Evolutionary conservation across 2,888 invertebrate genomes (phyloP).

Genomic region (Watsonalla cultraria): DNA sequence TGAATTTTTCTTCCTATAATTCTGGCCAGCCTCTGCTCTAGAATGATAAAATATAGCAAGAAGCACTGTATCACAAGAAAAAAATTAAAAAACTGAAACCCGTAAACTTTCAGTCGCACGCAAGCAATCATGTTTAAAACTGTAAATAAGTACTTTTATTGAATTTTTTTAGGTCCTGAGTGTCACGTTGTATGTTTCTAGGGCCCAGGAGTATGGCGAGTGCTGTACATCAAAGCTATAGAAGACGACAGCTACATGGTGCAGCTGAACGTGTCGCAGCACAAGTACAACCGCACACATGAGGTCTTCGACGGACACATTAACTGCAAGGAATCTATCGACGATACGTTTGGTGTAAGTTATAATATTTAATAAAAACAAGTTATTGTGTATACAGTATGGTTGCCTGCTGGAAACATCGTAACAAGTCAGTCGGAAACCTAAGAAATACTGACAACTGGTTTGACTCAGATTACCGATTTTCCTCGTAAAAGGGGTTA

Average conservation of each 20-base stretch:
- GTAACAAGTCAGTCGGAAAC: too few species aligned
- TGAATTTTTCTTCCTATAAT: too few species aligned
- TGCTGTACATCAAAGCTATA: conserved; percentile 19
- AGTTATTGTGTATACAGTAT: too few species aligned
- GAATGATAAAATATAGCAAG: too few species aligned
- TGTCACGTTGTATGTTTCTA: conserved; percentile 3
- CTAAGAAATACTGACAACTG: too few species aligned
- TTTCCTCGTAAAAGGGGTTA: too few species aligned
- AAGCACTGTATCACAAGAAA: too few species aligned
- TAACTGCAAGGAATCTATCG: conserved; percentile 7
- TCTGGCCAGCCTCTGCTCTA: too few species aligned
- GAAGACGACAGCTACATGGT: conserved; percentile 17
- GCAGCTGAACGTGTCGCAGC: conserved; percentile 17
- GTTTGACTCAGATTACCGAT: too few species aligned
- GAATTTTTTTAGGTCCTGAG: background rate
- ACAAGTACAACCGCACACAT: conserved; percentile 26
- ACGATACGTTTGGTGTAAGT: conserved; percentile 12
- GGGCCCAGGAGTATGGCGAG: conserved; percentile 23
- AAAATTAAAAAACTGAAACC: too few species aligned
- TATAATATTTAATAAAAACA: background rate
- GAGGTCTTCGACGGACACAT: conserved; percentile 22
- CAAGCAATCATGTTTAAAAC: background rate
- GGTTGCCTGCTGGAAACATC: too few species aligned
- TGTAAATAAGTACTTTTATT: background rate
- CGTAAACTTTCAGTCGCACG: too few species aligned